phyloP scores from a whole-genome alignment of 2,113 vertebrate species.

The Takifugu bimaculatus region DNA sequence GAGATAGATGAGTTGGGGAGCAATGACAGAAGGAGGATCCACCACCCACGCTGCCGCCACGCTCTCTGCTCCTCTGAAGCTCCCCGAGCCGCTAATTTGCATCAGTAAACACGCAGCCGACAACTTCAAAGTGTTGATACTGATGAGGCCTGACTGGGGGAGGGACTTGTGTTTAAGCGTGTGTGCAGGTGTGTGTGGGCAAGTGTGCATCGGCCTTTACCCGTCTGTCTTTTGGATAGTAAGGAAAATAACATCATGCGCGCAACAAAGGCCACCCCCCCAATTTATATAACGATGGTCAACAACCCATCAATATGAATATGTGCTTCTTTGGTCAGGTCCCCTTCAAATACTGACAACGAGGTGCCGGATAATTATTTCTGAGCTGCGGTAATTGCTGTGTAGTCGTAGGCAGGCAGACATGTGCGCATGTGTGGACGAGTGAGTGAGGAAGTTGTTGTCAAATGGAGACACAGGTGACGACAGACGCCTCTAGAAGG shows the following conservation, averaged over 20 bases:
- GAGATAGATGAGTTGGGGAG: slow-evolving; percentile 11
- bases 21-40: slow-evolving; percentile 15
- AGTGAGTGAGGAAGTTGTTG: slow-evolving; percentile 11
- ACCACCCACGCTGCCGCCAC: slow-evolving; percentile 60
- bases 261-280: too few relatives aligned
- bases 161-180: slow-evolving; percentile 50
- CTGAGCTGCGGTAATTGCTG: slow-evolving; percentile 6
- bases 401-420: neutral
- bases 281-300: slow-evolving; percentile 4
- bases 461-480: slow-evolving; percentile 31
- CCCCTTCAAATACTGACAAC: neutral
- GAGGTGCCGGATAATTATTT: slow-evolving; percentile 16
- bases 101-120: slow-evolving; percentile 72
- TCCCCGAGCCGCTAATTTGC: slow-evolving; percentile 70
- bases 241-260: neutral
- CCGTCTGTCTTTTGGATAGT: neutral
- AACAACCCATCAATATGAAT: slow-evolving; percentile 57
- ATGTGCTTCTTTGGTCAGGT: slow-evolving; percentile 57
- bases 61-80: slow-evolving; percentile 64
- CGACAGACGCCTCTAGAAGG: slow-evolving; percentile 29
- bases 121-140: slow-evolving; percentile 65
- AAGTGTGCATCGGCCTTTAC: slow-evolving; percentile 21
- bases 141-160: slow-evolving; percentile 64
- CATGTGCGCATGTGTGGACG: slow-evolving; percentile 1
- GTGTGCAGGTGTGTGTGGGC: slow-evolving; percentile 34